Base-by-base conservation (phyloP, 2,888 invertebrate genomes). In the Eulithis testata region DNA sequence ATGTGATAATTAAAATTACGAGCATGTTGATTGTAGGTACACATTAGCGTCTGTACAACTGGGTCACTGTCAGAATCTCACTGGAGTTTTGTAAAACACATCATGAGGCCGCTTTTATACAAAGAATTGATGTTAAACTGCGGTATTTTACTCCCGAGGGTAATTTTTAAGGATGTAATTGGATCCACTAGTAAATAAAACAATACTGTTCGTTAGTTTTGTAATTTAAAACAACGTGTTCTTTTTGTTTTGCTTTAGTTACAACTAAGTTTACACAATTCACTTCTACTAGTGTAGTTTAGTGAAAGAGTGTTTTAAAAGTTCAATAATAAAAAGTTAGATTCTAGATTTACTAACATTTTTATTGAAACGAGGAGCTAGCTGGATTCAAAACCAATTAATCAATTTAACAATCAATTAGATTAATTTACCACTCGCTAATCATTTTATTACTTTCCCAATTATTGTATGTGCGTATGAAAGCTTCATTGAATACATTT, bases 31-130 rank as follows among this genome's bases (percentile, higher is more conserved):
- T 21, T 21, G 21, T 21, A 21, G 21, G 21, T 59, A 54, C 66
- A 70, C 65, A 67, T 63, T 52, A 66, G 60, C 65, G 65, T 65
- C 60, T 67, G 14, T 59, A 40, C 12, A 60, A 60, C 27, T 60
- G 43, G 57, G 60, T 53, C 55, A 56, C 56, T 50, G 51, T 57
- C 63, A 63, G 57, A 63, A 40, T 52, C 53, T 58, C 52, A 63
- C 45, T 52, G 12, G 45, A 43, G 40, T 37, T 56, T 56, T 54
- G 47, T 27, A 27, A 55, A 54, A 40, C 50, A 50, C 31, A 55
- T 61, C 53, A 3, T 53, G 40, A 52, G 14, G 53, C 50, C 9
- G 49, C 49, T 61, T 55, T 47, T 21, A 43, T 50, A 44, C 55
- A 27, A 36, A 61, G 21, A 55, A 50, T 36, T 27, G 36, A 31